Base-by-base conservation (phyloP, 2,797 vertebrate genomes). In the Brotula barbata region DNA sequence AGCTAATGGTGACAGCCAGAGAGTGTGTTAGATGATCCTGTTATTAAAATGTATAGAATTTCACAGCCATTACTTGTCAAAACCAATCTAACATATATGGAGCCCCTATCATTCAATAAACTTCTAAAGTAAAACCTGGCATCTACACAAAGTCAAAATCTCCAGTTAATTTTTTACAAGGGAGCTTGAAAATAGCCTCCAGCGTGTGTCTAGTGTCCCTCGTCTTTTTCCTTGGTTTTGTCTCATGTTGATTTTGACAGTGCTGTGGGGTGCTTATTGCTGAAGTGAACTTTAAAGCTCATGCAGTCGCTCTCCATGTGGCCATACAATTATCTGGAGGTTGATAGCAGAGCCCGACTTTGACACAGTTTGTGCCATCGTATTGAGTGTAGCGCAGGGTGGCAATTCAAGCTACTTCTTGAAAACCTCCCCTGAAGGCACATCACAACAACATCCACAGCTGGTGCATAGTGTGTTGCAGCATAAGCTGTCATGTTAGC, bases 321-420 rank as follows among this genome's bases (percentile, higher is more conserved):
- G 61, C 79, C 66, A 75, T 71, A 72, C 87, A 86, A 85, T 89
- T 86, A 89, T 83, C 73, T 54, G 36, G 62, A 55, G 65, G 68
- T 65, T 85, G 79, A 85, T 81, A 73, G 82, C 68, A 57, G 70
- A 69, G 64, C 36, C 57, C 52, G 58, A 68, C 63, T 80, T 70
- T 73, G 77, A 85, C 73, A 64, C 60, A 11, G 67, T 78, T 55
- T 16, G 68, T 76, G 73, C 74, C 72, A 55, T 69, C 46, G 33
- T 61, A 56, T 68, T 73, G 69, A 80, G 65, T 81, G 76, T 73
- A 83, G 31, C 16, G 52, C 58, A 49, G 49, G 66, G 41, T 75
- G 58, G 16, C 60, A 87, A 83, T 84, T 58, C 68, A 74, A 85
- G 58, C 33, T 61, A 63, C 53, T 62, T 66, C 51, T 73, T 22